Evolutionary conservation across 2,888 invertebrate genomes (phyloP), one percentile per base, ranked within the genome.

Genomic region (Eurois occulta): DNA sequence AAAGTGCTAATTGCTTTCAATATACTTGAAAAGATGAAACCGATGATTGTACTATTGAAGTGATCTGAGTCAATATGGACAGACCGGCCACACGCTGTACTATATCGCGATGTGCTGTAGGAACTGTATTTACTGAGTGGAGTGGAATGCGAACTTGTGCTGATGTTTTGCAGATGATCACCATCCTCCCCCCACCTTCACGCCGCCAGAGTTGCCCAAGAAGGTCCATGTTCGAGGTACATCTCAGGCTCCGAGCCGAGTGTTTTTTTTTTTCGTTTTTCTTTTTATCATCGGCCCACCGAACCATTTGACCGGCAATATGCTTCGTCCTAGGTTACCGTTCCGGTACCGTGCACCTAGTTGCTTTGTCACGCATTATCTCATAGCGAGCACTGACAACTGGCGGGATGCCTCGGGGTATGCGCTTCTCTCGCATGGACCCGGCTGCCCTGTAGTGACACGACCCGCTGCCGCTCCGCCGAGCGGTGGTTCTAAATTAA

Each of bases 131-230:
- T 93, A 94, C 91, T 95, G 91, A 95, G 94, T 96, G 96, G 95
- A 96, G 96, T 96, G 96, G 97, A 97, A 97, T 97, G 97, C 97
- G 97, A 97, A 97, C 97, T 94, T 97, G 97, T 97, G 97, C 97
- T 97, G 97, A 97, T 98, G 97, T 98, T 98, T 98, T 98, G 97
- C 98, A 99, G 99, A 99, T 98, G 99, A 99, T 97, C 98, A 98
- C 98, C 98, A 98, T 97, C 98, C 98, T 98, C 98, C 99, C 97
- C 99, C 99, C 97, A 99, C 99, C 97, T 99, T 99, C 98, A 99
- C 99, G 97, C 99, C 99, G 98, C 99, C 99, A 98, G 99, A 99
- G 98, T 98, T 99, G 98, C 99, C 99, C 98, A 99, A 99, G 98
- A 98, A 99, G 98, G 98, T 99, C 98, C 99, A 99, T 98, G 98